These are phyloP conservation scores for Neogobius melanostomus DNA, from an alignment of 2,113 vertebrate species.

Conservation along the genomic window DNA sequence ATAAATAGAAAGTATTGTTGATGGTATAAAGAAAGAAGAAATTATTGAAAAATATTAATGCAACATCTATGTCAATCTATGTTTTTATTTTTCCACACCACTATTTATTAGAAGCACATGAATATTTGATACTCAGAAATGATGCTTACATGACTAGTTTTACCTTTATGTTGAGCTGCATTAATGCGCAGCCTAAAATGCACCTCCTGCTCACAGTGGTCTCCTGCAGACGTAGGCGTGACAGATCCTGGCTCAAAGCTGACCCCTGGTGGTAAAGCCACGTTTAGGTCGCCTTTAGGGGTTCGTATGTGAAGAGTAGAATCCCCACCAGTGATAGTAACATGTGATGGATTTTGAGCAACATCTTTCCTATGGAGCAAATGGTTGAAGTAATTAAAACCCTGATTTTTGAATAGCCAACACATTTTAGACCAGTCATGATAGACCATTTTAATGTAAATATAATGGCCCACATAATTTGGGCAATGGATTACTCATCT, in stretches of 20 bases:
- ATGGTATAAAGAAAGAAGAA: too few relatives aligned
- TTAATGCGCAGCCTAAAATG: constrained; percentile 81
- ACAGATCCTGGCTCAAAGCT: constrained; percentile 78
- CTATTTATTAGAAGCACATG: not conserved
- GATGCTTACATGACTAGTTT: constrained; percentile 14
- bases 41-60: too few relatives aligned
- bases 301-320: constrained; percentile 68
- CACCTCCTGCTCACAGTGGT: constrained; percentile 74
- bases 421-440: too few relatives aligned
- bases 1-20: too few relatives aligned
- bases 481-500: too few relatives aligned
- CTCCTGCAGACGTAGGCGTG: constrained; percentile 67
- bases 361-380: constrained; percentile 66
- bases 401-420: too few relatives aligned
- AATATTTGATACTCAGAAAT: not conserved
- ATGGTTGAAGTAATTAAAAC: not conserved
- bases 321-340: constrained; percentile 70
- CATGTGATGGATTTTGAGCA: constrained; percentile 52
- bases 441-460: too few relatives aligned
- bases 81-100: not conserved
- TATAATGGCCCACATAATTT: too few relatives aligned
- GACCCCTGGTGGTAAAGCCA: constrained; percentile 81
- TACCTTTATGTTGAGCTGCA: constrained; percentile 46
- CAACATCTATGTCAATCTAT: too few relatives aligned
- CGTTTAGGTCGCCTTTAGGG: constrained; percentile 46